Base-by-base conservation (phyloP, 2,888 invertebrate genomes). In the Hyppa rectilinea region DNA sequence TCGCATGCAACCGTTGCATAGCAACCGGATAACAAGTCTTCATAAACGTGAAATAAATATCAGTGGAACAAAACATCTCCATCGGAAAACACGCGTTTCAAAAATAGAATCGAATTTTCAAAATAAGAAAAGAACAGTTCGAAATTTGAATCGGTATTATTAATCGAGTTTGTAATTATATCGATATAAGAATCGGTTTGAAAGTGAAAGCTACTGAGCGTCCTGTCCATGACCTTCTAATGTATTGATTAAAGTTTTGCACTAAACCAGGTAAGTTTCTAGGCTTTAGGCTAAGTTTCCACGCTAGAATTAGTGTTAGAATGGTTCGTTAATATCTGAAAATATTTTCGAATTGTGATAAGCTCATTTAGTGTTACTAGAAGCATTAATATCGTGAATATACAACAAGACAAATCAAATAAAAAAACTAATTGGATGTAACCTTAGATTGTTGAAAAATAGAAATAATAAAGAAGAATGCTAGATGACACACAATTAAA, bases 21-120 rank as follows among this genome's bases (percentile, higher is more conserved):
- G 94, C 87, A 91, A 94, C 93, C 36, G 60, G 90, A 94, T 92
- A 94, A 94, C 94, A 93, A 86, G 71, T 79, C 85, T 91, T 87
- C 83, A 75, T 76, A 80, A 83, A 70, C 79, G 29, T 77, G 86
- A 83, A 81, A 77, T 73, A 71, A 55, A 81, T 77, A 78, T 69
- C 80, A 84, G 85, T 85, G 73, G 79, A 83, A 65, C 71, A 64
- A 84, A 84, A 83, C 87, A 91, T 88, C 90, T 71, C 62, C 73
- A 81, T 81, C 74, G 68, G 36, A 80, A 68, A 67, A 70, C 86
- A 91, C 91, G 92, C 87, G 87, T 91, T 88, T 83, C 4, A 23
- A 40, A 34, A 78, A 80, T 34, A 38, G 34, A 52, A 73, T 68
- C 67, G 76, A 78, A 47, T 31, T 70, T 43, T 23, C n/a, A 40